Evolutionary conservation across 2,888 invertebrate species (phyloP), one percentile per base, ranked within the genome.

Genomic region (Leistus spinibarbis): DNA sequence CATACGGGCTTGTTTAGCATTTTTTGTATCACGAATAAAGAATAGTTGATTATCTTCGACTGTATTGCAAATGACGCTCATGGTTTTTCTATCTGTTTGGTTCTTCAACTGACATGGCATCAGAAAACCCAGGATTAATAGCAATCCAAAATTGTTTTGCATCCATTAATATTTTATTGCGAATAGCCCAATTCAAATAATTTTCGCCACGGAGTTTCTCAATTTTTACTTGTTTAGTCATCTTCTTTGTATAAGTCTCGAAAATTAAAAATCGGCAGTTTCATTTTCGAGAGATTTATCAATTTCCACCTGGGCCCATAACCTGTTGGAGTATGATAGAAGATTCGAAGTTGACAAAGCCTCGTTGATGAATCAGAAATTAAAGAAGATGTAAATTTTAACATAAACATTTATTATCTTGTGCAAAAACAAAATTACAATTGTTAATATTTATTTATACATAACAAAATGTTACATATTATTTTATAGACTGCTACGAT

Each of bases 21-120:
- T 24, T 69, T 56, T 56, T 4, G 27, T 16, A 20, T 57, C 10
- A 24, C 69, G 22, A 16, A 56, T 69, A 16, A 24, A 56, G 0
- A 24, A 20, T 57, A 69, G 56, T 20, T 56, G 69, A 27, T 19
- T 57, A 57, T 69, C 69, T 24, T 69, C 56, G 16, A 69, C 27
- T 17, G 69, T n/a, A 27, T 56, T 57, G 23, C 23, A n/a, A 69
- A 56, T 13, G 23, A 69, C n/a, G 57, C 69, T 56, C 17, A 65
- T 65, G 65, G 65, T 27, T 27, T n/a, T 56, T 69, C 56, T 56
- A 27, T 69, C 69, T 22, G 16, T 56, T 16, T 23, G 57, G 23
- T 56, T 69, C 22, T 27, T 65, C 22, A 65, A 27, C 10, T 24
- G 65, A 24, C n/a, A 24, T 27, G n/a, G 7, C 16, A n/a, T 65